Conservation (phyloP, 2,113 vertebrate genomes). For the Phrynosoma blainvillii region DNA sequence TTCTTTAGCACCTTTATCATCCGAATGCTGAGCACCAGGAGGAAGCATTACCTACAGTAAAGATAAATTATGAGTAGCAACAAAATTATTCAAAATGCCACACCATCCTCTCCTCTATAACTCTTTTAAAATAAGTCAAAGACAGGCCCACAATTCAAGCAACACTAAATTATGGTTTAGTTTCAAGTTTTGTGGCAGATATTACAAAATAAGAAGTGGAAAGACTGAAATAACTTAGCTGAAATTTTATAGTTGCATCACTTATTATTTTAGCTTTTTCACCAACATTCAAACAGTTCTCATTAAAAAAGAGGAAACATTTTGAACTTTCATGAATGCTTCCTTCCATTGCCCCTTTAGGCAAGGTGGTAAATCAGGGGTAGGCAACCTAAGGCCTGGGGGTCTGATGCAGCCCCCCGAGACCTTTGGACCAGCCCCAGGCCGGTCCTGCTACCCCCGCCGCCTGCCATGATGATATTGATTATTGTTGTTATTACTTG, state of each 20-base stretch:
- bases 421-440: no score
- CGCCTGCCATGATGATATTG: no score
- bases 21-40: slow-evolving; percentile 87
- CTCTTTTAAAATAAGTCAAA: no score
- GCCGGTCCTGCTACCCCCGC: no score
- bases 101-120: no score
- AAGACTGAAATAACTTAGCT: neutral
- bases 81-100: neutral
- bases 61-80: slow-evolving; percentile 19
- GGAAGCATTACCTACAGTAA: slow-evolving; percentile 79
- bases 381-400: no score
- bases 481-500: no score
- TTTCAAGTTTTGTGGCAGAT: neutral
- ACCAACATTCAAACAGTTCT: neutral
- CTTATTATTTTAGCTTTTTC: neutral
- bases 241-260: neutral
- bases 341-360: neutral
- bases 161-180: neutral
- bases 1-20: slow-evolving; percentile 92
- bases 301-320: neutral
- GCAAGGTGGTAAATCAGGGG: neutral
- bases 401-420: no score
- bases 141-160: no score
- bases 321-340: neutral
- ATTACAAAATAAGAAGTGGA: neutral